phyloP scores from a whole-genome alignment of 2,113 vertebrate species.

The Charadrius vociferus region DNA sequence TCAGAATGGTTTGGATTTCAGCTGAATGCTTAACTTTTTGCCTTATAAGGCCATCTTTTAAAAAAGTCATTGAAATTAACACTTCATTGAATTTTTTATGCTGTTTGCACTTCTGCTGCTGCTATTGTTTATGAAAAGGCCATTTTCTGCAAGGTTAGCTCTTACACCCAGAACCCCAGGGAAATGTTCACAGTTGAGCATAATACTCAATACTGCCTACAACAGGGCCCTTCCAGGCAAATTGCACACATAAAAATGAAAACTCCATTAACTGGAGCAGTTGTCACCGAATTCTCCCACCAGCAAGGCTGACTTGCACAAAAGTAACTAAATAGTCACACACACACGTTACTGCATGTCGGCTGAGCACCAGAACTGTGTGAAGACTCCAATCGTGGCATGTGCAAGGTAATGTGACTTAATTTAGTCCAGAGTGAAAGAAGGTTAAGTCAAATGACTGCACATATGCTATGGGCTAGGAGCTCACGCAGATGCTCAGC shows the following conservation, averaged over 20 bases:
- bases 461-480: neutral
- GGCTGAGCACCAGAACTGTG: neutral
- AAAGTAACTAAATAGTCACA: neutral
- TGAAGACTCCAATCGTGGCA: accelerated
- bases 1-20: neutral
- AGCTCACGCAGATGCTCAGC: neutral
- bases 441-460: neutral
- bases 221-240: neutral
- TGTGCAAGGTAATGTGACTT: neutral
- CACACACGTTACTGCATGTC: too few species aligned
- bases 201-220: neutral
- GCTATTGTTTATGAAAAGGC: neutral
- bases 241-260: neutral
- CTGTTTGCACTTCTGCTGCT: constrained; percentile 23
- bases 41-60: neutral
- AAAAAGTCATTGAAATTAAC: constrained; percentile 48
- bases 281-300: neutral
- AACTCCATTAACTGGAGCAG: neutral
- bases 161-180: neutral
- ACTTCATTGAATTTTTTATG: constrained; percentile 16
- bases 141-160: constrained; percentile 21
- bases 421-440: neutral
- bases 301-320: neutral
- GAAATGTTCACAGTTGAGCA: neutral
- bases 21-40: neutral